Conservation (phyloP, 2,797 vertebrate genomes). For the Urosaurus nigricauda region DNA sequence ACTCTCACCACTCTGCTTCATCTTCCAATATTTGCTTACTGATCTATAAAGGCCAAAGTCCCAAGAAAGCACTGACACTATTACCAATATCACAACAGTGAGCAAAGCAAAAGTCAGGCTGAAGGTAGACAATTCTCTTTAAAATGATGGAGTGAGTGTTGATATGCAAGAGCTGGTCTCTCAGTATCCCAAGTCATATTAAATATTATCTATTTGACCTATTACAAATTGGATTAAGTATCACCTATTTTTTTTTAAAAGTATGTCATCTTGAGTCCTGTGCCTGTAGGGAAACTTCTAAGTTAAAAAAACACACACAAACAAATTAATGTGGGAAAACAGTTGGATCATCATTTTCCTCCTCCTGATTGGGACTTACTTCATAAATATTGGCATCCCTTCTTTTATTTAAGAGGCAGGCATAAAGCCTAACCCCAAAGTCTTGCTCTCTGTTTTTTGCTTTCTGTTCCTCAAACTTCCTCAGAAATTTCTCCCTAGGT, state of each 20-base stretch:
- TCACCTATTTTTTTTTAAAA: too few species aligned
- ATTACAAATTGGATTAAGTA: too few species aligned
- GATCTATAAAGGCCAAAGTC: too few species aligned
- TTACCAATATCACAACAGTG: rapidly evolving
- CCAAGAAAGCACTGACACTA: not conserved
- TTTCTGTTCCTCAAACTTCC: not conserved
- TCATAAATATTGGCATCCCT: not conserved
- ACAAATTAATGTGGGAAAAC: not conserved
- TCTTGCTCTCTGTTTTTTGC: not conserved
- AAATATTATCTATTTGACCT: too few species aligned
- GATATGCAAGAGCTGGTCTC: not conserved
- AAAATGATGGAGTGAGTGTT: not conserved
- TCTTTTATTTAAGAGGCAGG: not conserved
- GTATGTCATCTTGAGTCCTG: not conserved
- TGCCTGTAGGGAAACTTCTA: not conserved
- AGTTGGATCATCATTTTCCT: not conserved
- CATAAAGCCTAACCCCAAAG: not conserved
- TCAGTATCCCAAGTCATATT: not conserved
- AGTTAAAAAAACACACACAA: not conserved
- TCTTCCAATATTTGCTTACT: not conserved
- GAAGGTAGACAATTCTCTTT: not conserved
- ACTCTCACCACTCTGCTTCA: too few species aligned
- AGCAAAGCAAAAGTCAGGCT: not conserved
- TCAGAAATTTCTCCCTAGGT: slow-evolving; percentile 10
- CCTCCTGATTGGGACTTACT: not conserved